phyloP scores from a whole-genome alignment of 2,888 invertebrate genomes.

The Ochlodes sylvanus region DNA sequence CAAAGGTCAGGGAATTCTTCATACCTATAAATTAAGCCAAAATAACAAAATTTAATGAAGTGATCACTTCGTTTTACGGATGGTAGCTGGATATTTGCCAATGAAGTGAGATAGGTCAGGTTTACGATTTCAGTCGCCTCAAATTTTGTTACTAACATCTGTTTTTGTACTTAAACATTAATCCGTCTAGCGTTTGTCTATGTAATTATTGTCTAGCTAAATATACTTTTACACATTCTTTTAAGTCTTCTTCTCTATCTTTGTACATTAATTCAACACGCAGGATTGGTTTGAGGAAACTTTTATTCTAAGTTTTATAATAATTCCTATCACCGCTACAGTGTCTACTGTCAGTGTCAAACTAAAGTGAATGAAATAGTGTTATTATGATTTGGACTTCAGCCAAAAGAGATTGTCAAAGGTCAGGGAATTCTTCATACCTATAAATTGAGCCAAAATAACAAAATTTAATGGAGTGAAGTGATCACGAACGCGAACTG shows the following conservation, averaged over 20 bases:
- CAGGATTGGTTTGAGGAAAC: neutral
- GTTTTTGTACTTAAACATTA: neutral
- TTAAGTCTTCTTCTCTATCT: neutral
- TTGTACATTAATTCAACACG: neutral
- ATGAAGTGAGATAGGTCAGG: conserved; percentile 6
- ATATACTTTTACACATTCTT: neutral
- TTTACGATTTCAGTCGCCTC: neutral
- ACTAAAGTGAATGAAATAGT: conserved; percentile 18
- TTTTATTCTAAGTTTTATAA: conserved; percentile 4
- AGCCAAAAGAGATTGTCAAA: conserved; percentile 19
- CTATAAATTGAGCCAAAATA: neutral
- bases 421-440: conserved; percentile 22
- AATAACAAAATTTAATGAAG: neutral
- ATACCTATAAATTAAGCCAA: neutral
- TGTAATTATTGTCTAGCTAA: neutral
- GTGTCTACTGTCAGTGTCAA: neutral
- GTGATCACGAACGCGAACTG: neutral
- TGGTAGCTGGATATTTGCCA: conserved; percentile 1
- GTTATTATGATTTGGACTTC: conserved; percentile 14
- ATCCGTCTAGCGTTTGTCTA: conserved; percentile 1
- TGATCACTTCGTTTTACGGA: neutral
- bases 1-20: conserved; percentile 21
- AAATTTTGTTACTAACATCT: neutral
- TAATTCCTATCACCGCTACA: conserved; percentile 6
- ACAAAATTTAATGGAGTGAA: neutral